phyloP scores from a whole-genome alignment of 2,797 vertebrate species.

The Cheirogaleus major region DNA sequence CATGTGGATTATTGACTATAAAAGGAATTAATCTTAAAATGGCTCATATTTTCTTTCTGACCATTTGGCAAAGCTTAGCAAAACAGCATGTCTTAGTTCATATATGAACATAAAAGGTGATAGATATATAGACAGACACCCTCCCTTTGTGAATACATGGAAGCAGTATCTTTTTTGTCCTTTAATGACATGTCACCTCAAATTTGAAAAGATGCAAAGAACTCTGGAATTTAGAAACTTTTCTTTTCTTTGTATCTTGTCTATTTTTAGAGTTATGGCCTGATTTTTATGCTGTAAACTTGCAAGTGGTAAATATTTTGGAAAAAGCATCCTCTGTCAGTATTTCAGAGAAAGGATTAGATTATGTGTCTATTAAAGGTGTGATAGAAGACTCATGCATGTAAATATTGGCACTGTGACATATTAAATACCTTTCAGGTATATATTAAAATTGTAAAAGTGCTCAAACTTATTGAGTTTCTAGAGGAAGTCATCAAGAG shows the following conservation, averaged over 20 bases:
- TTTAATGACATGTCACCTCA: not conserved
- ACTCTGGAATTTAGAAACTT: not conserved
- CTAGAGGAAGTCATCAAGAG: constrained; percentile 66
- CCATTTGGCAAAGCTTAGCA: not conserved
- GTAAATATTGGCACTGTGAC: not conserved
- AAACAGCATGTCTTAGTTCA: not conserved
- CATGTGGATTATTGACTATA: not conserved
- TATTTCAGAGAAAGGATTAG: constrained; percentile 11
- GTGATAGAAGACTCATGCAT: not conserved
- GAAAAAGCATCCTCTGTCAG: not conserved
- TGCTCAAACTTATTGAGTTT: constrained; percentile 59
- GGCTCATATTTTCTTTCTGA: not conserved
- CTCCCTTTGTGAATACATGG: not conserved
- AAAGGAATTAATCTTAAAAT: constrained; percentile 48
- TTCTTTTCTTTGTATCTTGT: not conserved
- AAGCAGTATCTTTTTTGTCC: not conserved
- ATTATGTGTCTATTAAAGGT: not conserved
- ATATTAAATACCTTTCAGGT: not conserved
- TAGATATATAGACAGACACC: rapidly evolving
- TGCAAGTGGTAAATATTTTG: rapidly evolving
- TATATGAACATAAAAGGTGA: not conserved
- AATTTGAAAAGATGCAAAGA: not conserved
- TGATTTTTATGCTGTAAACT: constrained; percentile 20
- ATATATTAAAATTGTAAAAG: constrained; percentile 54
- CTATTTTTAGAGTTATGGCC: not conserved